Evolutionary conservation across 2,888 invertebrate species (phyloP).

Genomic region (Chymomyza amoena): DNA sequence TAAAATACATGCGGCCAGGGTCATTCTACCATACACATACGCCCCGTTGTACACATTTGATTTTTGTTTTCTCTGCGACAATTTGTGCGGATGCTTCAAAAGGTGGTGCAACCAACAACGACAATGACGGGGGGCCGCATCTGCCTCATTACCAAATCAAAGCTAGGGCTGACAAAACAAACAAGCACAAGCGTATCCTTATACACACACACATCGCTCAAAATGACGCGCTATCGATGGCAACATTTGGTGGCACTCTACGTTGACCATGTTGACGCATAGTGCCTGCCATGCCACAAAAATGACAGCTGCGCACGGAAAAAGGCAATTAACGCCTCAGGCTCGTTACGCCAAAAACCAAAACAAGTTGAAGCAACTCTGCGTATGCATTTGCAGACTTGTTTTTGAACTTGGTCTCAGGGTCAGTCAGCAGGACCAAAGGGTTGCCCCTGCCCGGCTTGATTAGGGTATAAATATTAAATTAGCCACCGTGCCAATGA

Average conservation of each 20-base stretch:
- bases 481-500: slow-evolving; percentile 44
- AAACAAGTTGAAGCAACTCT: slow-evolving; percentile 14
- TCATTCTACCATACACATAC: neutral
- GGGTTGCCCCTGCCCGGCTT: slow-evolving; percentile 37
- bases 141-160: slow-evolving; percentile 68
- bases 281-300: slow-evolving; percentile 29
- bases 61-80: neutral
- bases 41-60: slow-evolving; percentile 6
- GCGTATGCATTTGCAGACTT: slow-evolving; percentile 56
- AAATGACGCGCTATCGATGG: slow-evolving; percentile 71
- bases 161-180: slow-evolving; percentile 38
- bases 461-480: slow-evolving; percentile 74
- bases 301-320: slow-evolving; percentile 62
- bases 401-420: slow-evolving; percentile 15
- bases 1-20: slow-evolving; percentile 63
- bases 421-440: slow-evolving; percentile 29
- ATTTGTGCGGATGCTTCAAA: slow-evolving; percentile 21
- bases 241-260: slow-evolving; percentile 54
- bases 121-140: slow-evolving; percentile 3
- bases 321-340: slow-evolving; percentile 69
- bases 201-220: slow-evolving; percentile 22
- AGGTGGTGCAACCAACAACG: slow-evolving; percentile 51
- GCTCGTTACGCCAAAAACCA: slow-evolving; percentile 37
- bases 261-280: slow-evolving; percentile 19
- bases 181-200: slow-evolving; percentile 32